phyloP scores from a whole-genome alignment of 1,140 invertebrate species.

The Radopholus similis region DNA sequence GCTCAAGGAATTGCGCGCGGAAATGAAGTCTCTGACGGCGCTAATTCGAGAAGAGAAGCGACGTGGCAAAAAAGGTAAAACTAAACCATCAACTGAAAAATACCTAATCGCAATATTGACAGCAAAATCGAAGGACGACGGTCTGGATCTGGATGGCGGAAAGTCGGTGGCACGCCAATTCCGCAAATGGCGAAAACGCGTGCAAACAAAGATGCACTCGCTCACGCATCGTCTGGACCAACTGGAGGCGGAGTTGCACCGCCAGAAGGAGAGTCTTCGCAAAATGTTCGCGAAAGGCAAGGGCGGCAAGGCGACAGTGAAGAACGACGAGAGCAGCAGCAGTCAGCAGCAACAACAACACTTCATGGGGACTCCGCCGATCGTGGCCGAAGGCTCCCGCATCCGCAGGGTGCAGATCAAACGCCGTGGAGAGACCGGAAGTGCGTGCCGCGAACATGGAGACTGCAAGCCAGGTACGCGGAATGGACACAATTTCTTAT shows the following conservation, averaged over 20 bases:
- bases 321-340: not conserved
- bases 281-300: not conserved
- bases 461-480: not conserved
- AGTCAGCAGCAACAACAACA: too few relatives aligned
- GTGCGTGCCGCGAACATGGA: not conserved
- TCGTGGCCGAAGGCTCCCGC: not conserved
- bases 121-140: too few relatives aligned
- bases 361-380: not conserved
- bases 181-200: not conserved
- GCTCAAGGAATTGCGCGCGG: not conserved
- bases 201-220: not conserved
- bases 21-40: not conserved
- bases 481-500: not conserved
- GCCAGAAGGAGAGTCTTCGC: not conserved
- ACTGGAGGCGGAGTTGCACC: not conserved
- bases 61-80: not conserved
- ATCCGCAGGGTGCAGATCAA: not conserved
- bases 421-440: not conserved
- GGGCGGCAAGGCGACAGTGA: not conserved
- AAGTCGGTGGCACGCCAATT: not conserved
- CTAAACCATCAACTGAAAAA: not conserved
- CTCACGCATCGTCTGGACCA: not conserved
- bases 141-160: too few relatives aligned
- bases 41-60: not conserved
- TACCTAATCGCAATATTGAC: too few relatives aligned